A percentile compares a stretch with the other conserved stretches of the same genome.
These are phyloP conservation scores for Neoscelio sp. DNA, from an alignment of 2,888 invertebrate species.

Conservation along the genomic window DNA sequence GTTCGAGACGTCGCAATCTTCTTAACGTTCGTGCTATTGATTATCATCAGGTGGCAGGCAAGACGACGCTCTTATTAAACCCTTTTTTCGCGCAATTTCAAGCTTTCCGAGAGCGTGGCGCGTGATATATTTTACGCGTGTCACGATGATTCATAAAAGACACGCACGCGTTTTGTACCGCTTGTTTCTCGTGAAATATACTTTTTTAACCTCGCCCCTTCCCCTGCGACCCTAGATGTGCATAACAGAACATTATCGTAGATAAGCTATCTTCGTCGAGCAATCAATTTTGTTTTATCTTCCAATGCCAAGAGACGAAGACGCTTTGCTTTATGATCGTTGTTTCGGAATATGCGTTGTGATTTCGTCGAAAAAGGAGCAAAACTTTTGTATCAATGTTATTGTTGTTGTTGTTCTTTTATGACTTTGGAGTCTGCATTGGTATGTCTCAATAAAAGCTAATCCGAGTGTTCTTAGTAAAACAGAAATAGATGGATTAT, in stretches of 20 bases:
- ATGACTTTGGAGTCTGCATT: no score
- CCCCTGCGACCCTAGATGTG: neutral
- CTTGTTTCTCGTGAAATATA: constrained; percentile 30
- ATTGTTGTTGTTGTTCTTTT: no score
- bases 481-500: no score
- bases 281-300: constrained; percentile 31
- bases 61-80: constrained; percentile 46
- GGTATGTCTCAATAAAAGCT: no score
- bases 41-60: constrained; percentile 63
- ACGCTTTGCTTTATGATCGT: constrained; percentile 7
- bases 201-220: constrained; percentile 18
- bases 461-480: no score
- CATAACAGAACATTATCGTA: constrained; percentile 28
- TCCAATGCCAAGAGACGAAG: constrained; percentile 30
- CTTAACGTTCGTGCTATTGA: constrained; percentile 40
- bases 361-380: constrained; percentile 20
- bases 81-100: constrained; percentile 30
- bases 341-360: constrained; percentile 8
- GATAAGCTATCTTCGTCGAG: constrained; percentile 41
- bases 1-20: constrained; percentile 38
- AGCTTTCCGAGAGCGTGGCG: constrained; percentile 33
- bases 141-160: constrained; percentile 48
- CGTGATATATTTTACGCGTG: constrained; percentile 3
- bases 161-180: constrained; percentile 46
- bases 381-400: no score